Base-by-base conservation (phyloP, 2,888 invertebrate species). In the Sialis lutaria region DNA sequence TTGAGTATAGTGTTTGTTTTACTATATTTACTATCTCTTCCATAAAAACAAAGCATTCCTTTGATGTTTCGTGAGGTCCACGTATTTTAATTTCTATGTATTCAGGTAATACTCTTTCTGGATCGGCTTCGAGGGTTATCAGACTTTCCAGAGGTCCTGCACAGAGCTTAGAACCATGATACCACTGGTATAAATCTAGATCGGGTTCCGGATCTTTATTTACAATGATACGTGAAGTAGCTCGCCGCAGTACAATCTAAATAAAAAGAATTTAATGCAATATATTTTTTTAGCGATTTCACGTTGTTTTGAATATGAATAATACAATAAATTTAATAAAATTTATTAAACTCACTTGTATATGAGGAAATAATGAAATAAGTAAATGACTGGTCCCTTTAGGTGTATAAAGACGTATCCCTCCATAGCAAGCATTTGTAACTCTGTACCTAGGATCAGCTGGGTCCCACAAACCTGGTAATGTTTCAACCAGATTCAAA, bases 161-260 rank as follows among this genome's bases (percentile, higher is more conserved):
- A 58, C 77, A 78, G 53, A 82, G 66, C 60, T 82, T 82, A 35
- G 79, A 79, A 39, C 82, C 82, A 53, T 74, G 68, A 61, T 73
- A 73, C 81, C 81, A 82, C 59, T 85, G 83, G 55, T 78, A 77
- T 39, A 84, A 63, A 59, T 82, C 82, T 2, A 72, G 73, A 50
- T 79, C 79, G 31, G 65, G 64, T 34, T 67, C 67, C 48, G 68
- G 66, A 50, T 68, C 70, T 52, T 68, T 64, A 40, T 68, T 51
- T 39, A 51, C 48, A 50, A 56, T 58, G 33, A 53, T 56, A 41
- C 59, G 58, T 32, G 61, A 51, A n/a, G 58, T 56, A 32, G 60
- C 58, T 51, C 57, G 56, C 6, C 64, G 54, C 39, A 64, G 53
- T 50, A 61, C 60, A 31, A 64, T 55, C 62, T 63, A 48, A 37